These are phyloP conservation scores for Grantiella picta DNA, from an alignment of 2,113 vertebrate species.

Conservation along the genomic window DNA sequence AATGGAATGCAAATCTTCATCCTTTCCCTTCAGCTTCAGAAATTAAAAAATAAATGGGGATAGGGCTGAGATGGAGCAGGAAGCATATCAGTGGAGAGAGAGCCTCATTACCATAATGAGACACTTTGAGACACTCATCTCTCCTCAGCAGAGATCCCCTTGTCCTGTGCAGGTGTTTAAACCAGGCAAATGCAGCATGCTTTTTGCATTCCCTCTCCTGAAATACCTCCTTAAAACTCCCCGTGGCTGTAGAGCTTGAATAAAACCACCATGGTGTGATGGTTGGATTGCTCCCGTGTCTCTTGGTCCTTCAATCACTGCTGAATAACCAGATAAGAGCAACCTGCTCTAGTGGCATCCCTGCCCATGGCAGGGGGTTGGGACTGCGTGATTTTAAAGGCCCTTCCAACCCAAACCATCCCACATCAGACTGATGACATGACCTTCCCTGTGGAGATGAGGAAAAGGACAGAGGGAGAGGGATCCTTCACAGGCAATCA, in stretches of 20 bases:
- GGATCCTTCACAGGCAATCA: background rate
- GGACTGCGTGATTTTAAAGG: background rate
- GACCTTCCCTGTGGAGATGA: accelerated
- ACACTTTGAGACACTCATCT: background rate
- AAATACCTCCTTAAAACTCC: background rate
- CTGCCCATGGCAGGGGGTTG: accelerated
- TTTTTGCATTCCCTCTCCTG: background rate
- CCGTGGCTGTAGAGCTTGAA: background rate
- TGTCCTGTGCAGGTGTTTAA: background rate
- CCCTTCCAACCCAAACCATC: background rate
- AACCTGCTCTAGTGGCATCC: background rate
- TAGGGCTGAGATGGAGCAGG: background rate
- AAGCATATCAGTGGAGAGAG: background rate
- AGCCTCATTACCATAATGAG: conserved; percentile 12
- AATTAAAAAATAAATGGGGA: background rate
- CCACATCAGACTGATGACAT: background rate
- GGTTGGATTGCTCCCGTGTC: accelerated
- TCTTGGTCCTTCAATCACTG: background rate
- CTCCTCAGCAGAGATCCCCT: background rate
- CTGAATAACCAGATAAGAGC: background rate
- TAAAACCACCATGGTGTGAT: background rate
- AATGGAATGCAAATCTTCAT: conserved; percentile 18
- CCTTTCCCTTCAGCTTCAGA: background rate
- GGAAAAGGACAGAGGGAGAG: background rate
- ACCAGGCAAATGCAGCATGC: background rate